Evolutionary conservation across 2,113 vertebrate genomes (phyloP), one percentile per base, ranked within the genome.

Genomic region (Sminthopsis crassicaudata): DNA sequence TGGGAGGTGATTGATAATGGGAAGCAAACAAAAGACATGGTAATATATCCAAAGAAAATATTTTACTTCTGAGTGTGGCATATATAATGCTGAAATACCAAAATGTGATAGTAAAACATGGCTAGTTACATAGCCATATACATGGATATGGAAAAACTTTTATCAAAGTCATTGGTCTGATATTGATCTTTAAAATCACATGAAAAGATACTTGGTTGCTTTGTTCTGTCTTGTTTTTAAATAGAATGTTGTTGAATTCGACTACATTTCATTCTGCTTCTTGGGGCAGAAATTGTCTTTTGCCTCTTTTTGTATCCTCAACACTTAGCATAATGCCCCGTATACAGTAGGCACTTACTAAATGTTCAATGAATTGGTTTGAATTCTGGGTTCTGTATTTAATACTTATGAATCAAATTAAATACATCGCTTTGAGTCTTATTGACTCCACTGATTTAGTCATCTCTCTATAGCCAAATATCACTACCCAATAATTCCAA

Each of bases 31-130:
- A 5, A 53, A 90, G 52, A 3, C 24, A 95, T 24, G 5, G 2
- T 46, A 91, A 95, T 92, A 91, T 30, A 93, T 67, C 11, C 53
- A 27, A 50, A 14, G 42, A 16, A 91, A 8, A 36, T 4, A 3
- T 91, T 96, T 94, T 51, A 90, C 14, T 89, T 27, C n/a, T 48
- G 4, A 84, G 48, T 94, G 54, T 54, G 55, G 0, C n/a, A 95
- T 22, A 50, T 8, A 93, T 10, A 90, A 60, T 93, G 1, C n/a
- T 23, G 6, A 84, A 84, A 42, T n/a, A 84, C n/a, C 8, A 2
- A 84, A 84, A 84, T 42, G n/a, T 84, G n/a, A 42, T 23, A n/a
- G 67, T 42, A 84, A 76, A 42, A 42, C 42, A 19, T n/a, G 36
- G 36, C 8, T 14, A 36, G 30, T 22, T 22, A 76, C 36, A 14